A percentile compares a stretch with the other conserved stretches of the same genome.
phyloP scores from a whole-genome alignment of 2,888 invertebrate species.

The Scaptomyza polygonia region DNA sequence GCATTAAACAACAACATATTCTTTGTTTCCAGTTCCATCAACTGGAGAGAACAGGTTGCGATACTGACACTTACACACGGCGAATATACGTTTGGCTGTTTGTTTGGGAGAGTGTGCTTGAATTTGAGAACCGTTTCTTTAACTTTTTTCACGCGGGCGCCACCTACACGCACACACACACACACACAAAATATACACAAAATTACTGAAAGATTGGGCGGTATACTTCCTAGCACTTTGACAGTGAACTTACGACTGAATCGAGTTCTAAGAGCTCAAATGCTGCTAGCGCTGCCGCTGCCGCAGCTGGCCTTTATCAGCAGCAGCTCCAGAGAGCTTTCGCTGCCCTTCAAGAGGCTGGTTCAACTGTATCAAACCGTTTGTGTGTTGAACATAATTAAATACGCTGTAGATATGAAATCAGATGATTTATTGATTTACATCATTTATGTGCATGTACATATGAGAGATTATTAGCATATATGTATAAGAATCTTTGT shows the following conservation, averaged over 20 bases:
- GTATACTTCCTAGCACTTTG: constrained; percentile 67
- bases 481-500: no score
- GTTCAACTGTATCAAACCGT: neutral
- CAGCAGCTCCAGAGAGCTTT: constrained; percentile 67
- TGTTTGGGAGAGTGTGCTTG: constrained; percentile 23
- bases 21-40: neutral
- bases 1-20: constrained; percentile 21
- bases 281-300: constrained; percentile 36
- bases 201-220: constrained; percentile 18
- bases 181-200: constrained; percentile 11
- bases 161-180: constrained; percentile 19
- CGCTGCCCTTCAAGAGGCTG: constrained; percentile 5
- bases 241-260: constrained; percentile 75
- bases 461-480: neutral
- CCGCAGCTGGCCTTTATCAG: constrained; percentile 29
- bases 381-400: neutral
- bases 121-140: constrained; percentile 25
- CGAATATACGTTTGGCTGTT: neutral
- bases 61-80: constrained; percentile 25
- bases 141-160: constrained; percentile 42
- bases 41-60: constrained; percentile 72
- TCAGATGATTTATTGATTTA: neutral
- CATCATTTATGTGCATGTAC: neutral
- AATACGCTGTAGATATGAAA: neutral
- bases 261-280: constrained; percentile 24